Base-by-base conservation (phyloP, 1,140 invertebrate species). In the Drosophila eugracilis region DNA sequence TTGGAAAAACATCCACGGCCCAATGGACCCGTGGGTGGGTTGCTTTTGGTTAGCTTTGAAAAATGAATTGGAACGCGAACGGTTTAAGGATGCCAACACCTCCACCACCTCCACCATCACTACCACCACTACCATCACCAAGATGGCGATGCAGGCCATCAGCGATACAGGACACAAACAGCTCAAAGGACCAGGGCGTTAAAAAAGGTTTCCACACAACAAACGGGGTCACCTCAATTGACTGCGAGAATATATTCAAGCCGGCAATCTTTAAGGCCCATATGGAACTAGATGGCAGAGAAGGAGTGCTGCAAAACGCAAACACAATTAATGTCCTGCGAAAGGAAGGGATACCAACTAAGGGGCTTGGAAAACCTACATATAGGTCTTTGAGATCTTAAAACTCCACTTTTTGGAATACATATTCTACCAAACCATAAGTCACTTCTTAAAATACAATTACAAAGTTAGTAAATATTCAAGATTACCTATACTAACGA, bases 11-110 rank as follows among this genome's bases (percentile, higher is more conserved):
- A 49, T 45, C 17, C 34, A 53, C 19, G 21, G 19, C 19, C 32
- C 32, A 62, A 32, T 19, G 66, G 30, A 19, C 5, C 4, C 32
- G 9, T 26, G 21, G 57, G n/a, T 6, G 47, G 15, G 28, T 5
- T 47, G 12, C 30, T 28, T 55, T 24, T 26, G 52, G 65, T 26
- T 50, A 36, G 41, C 67, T 60, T 72, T 72, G 67, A 72, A 73
- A 72, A 73, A 73, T 60, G 45, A 71, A 60, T 70, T 30, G 48
- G 57, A 72, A 53, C 69, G 70, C 55, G 28, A 48, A 62, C 32
- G 54, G 69, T 57, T 49, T 45, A 45, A 45, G 42, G 26, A 57
- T 44, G 36, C 36, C 34, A 58, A 36, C 55, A 54, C 48, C 54
- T 52, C 24, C 5, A 42, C 7, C 37, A 41, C 17, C 37, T 22